phyloP scores from a whole-genome alignment of 2,888 invertebrate genomes.

The Perdita meconis region DNA sequence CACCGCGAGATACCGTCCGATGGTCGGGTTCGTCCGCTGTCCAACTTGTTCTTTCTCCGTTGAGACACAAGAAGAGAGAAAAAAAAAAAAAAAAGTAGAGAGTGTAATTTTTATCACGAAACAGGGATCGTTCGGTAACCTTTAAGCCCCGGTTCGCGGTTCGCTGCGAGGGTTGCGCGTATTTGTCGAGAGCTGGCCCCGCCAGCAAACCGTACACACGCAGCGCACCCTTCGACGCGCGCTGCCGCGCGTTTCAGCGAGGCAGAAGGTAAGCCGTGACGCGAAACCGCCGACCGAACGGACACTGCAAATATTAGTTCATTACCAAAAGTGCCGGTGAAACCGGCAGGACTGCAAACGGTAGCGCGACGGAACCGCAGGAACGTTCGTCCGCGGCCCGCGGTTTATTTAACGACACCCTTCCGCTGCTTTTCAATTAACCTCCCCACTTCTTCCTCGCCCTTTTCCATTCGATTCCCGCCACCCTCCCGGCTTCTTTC shows the following conservation, averaged over 20 bases:
- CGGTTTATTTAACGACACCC: slow-evolving; percentile 78
- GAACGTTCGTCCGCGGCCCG: slow-evolving; percentile 73
- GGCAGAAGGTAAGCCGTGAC: slow-evolving; percentile 45
- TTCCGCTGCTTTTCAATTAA: slow-evolving; percentile 75
- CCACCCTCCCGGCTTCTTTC: neutral
- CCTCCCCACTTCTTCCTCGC: slow-evolving; percentile 33
- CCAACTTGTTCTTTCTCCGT: neutral
- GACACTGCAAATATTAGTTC: slow-evolving; percentile 84
- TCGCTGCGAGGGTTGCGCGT: neutral
- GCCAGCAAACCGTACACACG: neutral
- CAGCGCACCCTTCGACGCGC: slow-evolving; percentile 35
- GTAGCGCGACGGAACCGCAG: slow-evolving; percentile 63
- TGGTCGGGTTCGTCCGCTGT: neutral
- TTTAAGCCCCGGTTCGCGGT: slow-evolving; percentile 7
- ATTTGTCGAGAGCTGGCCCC: slow-evolving; percentile 32
- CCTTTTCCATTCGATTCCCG: neutral
- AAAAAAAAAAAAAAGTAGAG: neutral
- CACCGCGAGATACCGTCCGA: neutral
- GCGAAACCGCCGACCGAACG: slow-evolving; percentile 65
- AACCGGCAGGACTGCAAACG: slow-evolving; percentile 56
- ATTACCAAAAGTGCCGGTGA: slow-evolving; percentile 83
- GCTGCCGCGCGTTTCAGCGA: neutral
- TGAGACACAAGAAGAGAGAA: too few species aligned
- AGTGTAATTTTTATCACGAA: neutral
- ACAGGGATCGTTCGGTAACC: slow-evolving; percentile 12